Evolutionary conservation across 2,888 invertebrate species (phyloP), one percentile per base, ranked within the genome.

Genomic region (Drosophila percnosoma): DNA sequence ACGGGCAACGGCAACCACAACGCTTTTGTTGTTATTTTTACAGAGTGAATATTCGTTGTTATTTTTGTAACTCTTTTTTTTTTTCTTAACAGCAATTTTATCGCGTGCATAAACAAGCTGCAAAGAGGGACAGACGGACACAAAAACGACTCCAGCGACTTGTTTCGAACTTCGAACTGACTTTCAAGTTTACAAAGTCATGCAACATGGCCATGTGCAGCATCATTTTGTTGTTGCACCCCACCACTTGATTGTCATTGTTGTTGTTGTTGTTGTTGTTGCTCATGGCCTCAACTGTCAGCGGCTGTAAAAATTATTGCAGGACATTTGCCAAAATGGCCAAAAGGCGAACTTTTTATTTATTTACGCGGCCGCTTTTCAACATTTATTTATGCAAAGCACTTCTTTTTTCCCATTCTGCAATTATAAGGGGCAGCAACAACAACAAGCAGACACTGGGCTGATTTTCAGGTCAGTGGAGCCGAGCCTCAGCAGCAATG

Each of bases 151-250:
- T 68, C 40, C 27, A 68, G 57, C 66, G 60, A 70, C 75, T 75
- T 79, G 72, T 63, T 69, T 49, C 78, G 77, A 82, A 86, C 83
- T 86, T 73, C 80, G 75, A 76, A 81, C 75, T 74, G 83, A 76
- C 77, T 85, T 81, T 87, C 87, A 75, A 87, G 87, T 87, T 87
- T 80, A 82, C 87, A 82, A 76, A 87, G 82, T 85, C 85, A 85
- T 85, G 85, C 85, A 87, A 87, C 85, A 85, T 73, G 87, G 85
- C 71, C 87, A 85, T 81, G 83, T 83, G 83, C 79, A 72, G 60
- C 78, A 75, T 71, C 78, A 78, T 60, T 65, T 69, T 61, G 68
- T n/a, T 38, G 33, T 42, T 55, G 27, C 24, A 24, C 8, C 21
- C 6, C 42, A 21, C 42, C 2, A 18, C 40, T 45, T 24, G 24